These are phyloP conservation scores for Dusona sp. DNA, from an alignment of 2,888 invertebrate genomes.

Conservation along the genomic window DNA sequence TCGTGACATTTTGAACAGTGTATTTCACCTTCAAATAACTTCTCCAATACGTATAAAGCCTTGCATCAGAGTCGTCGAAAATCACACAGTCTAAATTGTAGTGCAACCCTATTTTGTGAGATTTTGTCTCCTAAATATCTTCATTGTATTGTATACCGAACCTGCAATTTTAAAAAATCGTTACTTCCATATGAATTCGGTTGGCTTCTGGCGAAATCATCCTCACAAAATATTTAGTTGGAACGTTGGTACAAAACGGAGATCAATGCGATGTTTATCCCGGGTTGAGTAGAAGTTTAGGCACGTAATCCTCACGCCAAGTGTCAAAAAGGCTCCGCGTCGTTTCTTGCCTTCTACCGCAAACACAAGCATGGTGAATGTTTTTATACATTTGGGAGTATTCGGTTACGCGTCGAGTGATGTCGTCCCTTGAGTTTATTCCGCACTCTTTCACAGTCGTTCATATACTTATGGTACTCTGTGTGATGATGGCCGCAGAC, in stretches of 20 bases:
- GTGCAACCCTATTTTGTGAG: background rate
- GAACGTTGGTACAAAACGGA: conserved; percentile 13
- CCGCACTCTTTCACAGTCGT: conserved; percentile 29
- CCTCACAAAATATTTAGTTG: background rate
- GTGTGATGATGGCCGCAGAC: conserved; percentile 31
- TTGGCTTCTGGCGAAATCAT: background rate
- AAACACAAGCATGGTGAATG: conserved; percentile 14
- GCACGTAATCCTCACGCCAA: conserved; percentile 53
- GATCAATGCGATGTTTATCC: background rate
- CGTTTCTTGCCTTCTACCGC: conserved; percentile 27
- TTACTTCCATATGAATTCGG: background rate
- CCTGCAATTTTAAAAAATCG: background rate
- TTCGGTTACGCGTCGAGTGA: conserved; percentile 69
- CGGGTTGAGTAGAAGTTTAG: conserved; percentile 39
- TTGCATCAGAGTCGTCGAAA: too few species aligned
- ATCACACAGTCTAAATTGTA: too few species aligned
- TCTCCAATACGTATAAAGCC: too few species aligned
- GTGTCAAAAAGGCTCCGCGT: conserved; percentile 44
- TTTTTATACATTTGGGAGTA: conserved; percentile 59
- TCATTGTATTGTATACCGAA: background rate
- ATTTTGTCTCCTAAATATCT: background rate
- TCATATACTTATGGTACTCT: conserved; percentile 31
- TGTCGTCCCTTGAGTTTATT: background rate
- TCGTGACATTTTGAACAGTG: too few species aligned
- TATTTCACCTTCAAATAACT: too few species aligned